Evolutionary conservation across 2,113 vertebrate genomes (phyloP).

Genomic region (Pyxicephalus adspersus): DNA sequence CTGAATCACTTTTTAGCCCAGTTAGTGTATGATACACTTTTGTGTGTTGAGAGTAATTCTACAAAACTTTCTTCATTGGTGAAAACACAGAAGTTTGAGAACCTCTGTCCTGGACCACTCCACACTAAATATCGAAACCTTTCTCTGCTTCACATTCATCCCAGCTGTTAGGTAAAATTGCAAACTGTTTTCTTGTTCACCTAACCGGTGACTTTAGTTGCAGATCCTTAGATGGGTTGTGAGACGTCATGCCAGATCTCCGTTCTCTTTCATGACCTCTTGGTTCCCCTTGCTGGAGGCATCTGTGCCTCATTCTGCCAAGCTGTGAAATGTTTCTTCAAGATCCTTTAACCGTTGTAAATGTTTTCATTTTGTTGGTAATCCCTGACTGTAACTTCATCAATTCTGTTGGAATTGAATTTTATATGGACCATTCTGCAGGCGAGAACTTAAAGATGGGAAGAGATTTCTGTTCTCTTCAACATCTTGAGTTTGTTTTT

Average conservation of each 20-base stretch:
- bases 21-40: no score
- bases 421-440: slow-evolving; percentile 83
- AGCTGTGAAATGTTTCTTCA: slow-evolving; percentile 78
- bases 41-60: no score
- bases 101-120: no score
- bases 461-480: slow-evolving; percentile 92
- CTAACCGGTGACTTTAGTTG: neutral
- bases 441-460: slow-evolving; percentile 78
- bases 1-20: no score
- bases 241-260: neutral
- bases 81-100: no score
- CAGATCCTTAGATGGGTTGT: neutral
- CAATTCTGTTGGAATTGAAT: slow-evolving; percentile 87
- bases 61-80: no score
- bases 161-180: neutral
- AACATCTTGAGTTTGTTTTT: slow-evolving; percentile 74
- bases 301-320: slow-evolving; percentile 72
- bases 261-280: slow-evolving; percentile 22
- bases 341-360: slow-evolving; percentile 62
- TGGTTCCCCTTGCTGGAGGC: slow-evolving; percentile 61
- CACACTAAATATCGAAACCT: no score
- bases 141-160: no score
- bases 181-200: slow-evolving; percentile 10
- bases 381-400: slow-evolving; percentile 77
- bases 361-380: slow-evolving; percentile 60